Evolutionary conservation across 2,797 vertebrate species (phyloP), one percentile per base, ranked within the genome.

Genomic region (Aviceda leuphotes): DNA sequence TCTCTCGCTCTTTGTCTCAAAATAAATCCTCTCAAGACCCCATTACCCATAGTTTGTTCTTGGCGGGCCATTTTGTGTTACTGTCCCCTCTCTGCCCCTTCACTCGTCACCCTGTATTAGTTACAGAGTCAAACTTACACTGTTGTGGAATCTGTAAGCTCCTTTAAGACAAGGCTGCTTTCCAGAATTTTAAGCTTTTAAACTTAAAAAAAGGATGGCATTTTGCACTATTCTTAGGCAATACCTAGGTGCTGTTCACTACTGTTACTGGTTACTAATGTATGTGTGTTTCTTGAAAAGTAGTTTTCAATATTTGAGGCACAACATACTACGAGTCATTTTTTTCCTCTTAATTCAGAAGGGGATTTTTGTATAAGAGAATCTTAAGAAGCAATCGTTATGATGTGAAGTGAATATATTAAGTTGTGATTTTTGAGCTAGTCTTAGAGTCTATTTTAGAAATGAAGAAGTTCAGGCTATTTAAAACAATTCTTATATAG

Each of bases 101-200:
- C 41, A 12, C 49, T 41, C 3, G 0, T 24, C 26, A 17, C 1
- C 1, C 15, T 3, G 0, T 26, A 10, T 13, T n/a, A 35, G 65
- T 80, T 78, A 39, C 11, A 46, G 12, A 28, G 25, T 82, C 37
- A 84, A 37, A 50, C 47, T 55, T 37, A 44, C 5, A 22, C 5
- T 6, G 9, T 7, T 71, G 35, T 25, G 17, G 8, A 41, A 26
- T 46, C 31, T 39, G 20, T 54, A 41, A 25, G n/a, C 15, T 84
- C 13, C 31, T 50, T 31, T n/a, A 61, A 71, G 47, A 41, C 0
- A 2, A 54, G 18, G 16, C 13, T 68, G 17, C n/a, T 92, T 80
- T 58, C 26, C 65, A 22, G 61, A 35, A 5, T 73, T 89, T 49
- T 44, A 28, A 73, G 26, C 37, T 88, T 43, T 50, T n/a, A 52